Evolutionary conservation across 2,888 invertebrate genomes (phyloP), one percentile per base, ranked within the genome.

Genomic region (Julus scanicus): DNA sequence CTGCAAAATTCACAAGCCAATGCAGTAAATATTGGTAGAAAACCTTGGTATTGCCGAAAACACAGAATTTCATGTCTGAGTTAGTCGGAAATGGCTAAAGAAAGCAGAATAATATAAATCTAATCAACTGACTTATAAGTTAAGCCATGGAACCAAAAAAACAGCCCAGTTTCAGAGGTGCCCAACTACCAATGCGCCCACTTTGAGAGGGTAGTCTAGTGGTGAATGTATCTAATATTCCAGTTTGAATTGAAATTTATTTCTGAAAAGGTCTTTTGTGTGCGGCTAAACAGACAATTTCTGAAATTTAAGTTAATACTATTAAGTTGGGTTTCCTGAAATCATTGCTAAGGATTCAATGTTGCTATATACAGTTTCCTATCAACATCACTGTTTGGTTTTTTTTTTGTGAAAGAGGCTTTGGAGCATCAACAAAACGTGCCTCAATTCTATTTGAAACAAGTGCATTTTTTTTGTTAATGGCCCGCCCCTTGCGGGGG

Each of bases 281-380:
- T 29, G 71, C 17, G 29, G n/a, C 71, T 71, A 71, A 71, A 71
- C 71, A 71, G 71, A 71, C 71, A 71, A 5, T 9, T 71, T 71
- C 20, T 20, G 71, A 71, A 71, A 71, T 71, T 71, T 71, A 71
- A 71, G 71, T 71, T 71, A 29, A 71, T 20, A 71, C 71, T 71
- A 71, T 71, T 71, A 71, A 71, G 71, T 71, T 29, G 71, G 71
- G 71, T 71, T 71, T 71, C 71, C 71, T 71, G 71, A 71, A 71
- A 71, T n/a, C 29, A 71, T 71, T 71, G 71, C 71, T 71, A 8
- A 20, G 71, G 29, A 71, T 71, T 71, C 71, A 71, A n/a, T 71
- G 71, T 71, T 71, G 6, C 20, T 8, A 71, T 71, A n/a, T 71
- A n/a, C 71, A 20, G 71, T 71, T 71, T 71, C 71, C 71, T 71